Conservation (phyloP, 2,797 vertebrate species). For the Steatocranus sp. region DNA sequence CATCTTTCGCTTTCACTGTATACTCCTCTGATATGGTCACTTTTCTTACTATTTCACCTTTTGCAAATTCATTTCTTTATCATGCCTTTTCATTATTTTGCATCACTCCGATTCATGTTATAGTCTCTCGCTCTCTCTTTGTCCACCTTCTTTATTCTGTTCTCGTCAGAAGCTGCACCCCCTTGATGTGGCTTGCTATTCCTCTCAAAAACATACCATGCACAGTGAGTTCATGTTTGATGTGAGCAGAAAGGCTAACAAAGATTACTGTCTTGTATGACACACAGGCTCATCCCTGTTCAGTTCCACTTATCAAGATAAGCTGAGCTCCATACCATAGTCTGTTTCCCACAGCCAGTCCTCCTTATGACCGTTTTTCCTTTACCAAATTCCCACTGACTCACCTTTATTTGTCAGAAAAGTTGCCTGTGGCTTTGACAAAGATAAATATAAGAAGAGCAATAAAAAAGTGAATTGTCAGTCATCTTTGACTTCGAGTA, state of each 20-base stretch:
- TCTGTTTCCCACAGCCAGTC: slow-evolving; percentile 8
- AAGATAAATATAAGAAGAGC: slow-evolving; percentile 32
- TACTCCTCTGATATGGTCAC: neutral
- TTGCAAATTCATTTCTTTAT: neutral
- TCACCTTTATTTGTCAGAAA: slow-evolving; percentile 44
- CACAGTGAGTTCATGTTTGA: slow-evolving; percentile 16
- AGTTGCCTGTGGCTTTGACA: slow-evolving; percentile 24
- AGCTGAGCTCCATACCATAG: slow-evolving; percentile 23
- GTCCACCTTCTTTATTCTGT: neutral
- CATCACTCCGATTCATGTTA: neutral
- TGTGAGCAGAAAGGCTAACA: neutral
- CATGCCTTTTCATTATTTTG: neutral
- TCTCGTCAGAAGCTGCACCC: neutral
- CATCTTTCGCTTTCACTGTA: neutral
- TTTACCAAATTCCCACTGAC: slow-evolving; percentile 34
- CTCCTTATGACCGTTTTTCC: slow-evolving; percentile 18
- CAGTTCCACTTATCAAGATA: slow-evolving; percentile 39
- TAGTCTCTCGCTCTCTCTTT: neutral
- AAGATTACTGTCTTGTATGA: slow-evolving; percentile 4
- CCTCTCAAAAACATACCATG: neutral
- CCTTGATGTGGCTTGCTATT: neutral
- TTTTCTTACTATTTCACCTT: neutral
- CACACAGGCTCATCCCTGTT: slow-evolving; percentile 20
- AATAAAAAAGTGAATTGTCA: slow-evolving; percentile 34
- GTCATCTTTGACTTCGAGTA: slow-evolving; percentile 49